phyloP scores from a whole-genome alignment of 2,888 invertebrate genomes.

The Atherix ibis region DNA sequence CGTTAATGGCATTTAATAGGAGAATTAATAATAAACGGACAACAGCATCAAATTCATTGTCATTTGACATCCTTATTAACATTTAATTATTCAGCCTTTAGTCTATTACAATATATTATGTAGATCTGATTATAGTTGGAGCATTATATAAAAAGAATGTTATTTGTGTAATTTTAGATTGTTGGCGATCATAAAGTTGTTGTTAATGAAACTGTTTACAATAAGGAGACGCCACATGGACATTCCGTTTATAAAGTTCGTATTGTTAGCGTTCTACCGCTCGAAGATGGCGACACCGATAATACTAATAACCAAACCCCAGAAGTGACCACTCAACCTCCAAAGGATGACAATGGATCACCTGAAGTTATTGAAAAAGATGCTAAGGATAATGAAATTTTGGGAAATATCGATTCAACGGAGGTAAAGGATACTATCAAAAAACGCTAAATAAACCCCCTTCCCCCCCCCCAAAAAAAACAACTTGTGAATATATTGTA shows the following conservation, averaged over 20 bases:
- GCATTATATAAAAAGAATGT: too few species aligned
- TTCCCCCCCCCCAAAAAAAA: too few species aligned
- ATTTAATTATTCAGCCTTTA: too few species aligned
- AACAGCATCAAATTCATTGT: too few species aligned
- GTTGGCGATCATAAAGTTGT: slow-evolving; percentile 39
- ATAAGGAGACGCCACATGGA: slow-evolving; percentile 25
- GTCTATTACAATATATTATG: too few species aligned
- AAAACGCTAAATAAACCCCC: background rate
- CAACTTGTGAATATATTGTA: too few species aligned
- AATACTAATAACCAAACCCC: background rate
- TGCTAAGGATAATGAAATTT: slow-evolving; percentile 24
- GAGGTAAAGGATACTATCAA: slow-evolving; percentile 24
- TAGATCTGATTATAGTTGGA: too few species aligned
- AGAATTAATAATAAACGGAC: too few species aligned
- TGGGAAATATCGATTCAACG: slow-evolving; percentile 22
- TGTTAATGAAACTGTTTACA: slow-evolving; percentile 39
- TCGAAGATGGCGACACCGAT: slow-evolving; percentile 15
- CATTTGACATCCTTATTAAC: too few species aligned
- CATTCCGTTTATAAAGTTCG: slow-evolving; percentile 33
- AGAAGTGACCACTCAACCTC: background rate
- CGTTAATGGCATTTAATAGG: too few species aligned
- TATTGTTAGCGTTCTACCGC: slow-evolving; percentile 36
- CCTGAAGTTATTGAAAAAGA: slow-evolving; percentile 14
- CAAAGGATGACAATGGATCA: slow-evolving; percentile 1
- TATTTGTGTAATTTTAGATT: slow-evolving; percentile 33